A percentile compares a stretch with the other conserved stretches of the same genome.
phyloP scores from a whole-genome alignment of 2,888 invertebrate species.

The Mythimna lalbum region DNA sequence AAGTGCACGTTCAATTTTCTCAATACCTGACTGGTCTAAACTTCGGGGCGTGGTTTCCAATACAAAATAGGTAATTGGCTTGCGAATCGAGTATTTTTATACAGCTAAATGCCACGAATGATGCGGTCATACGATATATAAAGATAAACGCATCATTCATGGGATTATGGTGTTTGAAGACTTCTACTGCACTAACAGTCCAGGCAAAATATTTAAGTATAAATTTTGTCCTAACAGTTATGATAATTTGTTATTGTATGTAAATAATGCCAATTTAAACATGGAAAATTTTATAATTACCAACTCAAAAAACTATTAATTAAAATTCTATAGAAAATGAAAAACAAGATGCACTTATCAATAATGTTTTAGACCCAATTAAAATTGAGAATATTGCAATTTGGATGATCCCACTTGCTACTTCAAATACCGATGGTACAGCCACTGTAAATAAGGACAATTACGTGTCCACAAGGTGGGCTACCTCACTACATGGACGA shows the following conservation, averaged over 20 bases:
- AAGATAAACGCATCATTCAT: constrained; percentile 41
- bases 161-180: constrained; percentile 18
- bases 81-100: constrained; percentile 56
- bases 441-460: constrained; percentile 40
- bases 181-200: neutral
- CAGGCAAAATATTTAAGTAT: neutral
- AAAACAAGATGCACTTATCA: constrained; percentile 22
- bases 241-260: neutral
- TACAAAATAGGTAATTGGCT: constrained; percentile 57
- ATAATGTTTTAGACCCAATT: constrained; percentile 25
- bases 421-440: constrained; percentile 19
- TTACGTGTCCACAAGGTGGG: constrained; percentile 66
- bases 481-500: constrained; percentile 62
- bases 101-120: constrained; percentile 44
- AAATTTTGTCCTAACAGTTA: neutral
- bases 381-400: constrained; percentile 28
- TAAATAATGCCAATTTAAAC: neutral
- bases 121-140: constrained; percentile 52
- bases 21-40: constrained; percentile 52
- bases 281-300: neutral
- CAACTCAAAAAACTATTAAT: neutral
- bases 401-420: constrained; percentile 18
- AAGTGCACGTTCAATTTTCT: constrained; percentile 50
- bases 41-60: constrained; percentile 60
- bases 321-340: constrained; percentile 13